phyloP scores from a whole-genome alignment of 2,113 vertebrate species.

The Muscicapa adusta region DNA sequence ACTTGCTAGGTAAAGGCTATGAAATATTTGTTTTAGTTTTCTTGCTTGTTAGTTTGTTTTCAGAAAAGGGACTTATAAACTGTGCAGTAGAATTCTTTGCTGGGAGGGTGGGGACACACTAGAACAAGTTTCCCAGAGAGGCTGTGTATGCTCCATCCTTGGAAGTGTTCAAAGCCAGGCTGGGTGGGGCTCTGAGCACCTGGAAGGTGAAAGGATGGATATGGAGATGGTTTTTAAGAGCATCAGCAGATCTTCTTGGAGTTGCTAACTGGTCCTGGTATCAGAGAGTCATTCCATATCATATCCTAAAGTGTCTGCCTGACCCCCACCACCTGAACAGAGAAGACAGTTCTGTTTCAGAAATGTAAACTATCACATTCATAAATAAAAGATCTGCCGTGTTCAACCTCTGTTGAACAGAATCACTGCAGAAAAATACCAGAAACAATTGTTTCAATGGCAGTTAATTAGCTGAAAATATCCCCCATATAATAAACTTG shows the following conservation, averaged over 20 bases:
- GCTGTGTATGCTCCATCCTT: neutral
- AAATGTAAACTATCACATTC: neutral
- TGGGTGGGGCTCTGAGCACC: neutral
- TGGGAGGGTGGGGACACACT: neutral
- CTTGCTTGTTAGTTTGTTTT: neutral
- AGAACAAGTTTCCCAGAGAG: neutral
- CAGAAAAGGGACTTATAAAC: neutral
- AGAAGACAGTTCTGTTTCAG: neutral
- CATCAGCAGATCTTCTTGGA: neutral
- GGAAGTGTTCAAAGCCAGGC: neutral
- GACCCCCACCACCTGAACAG: neutral
- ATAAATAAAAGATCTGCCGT: neutral
- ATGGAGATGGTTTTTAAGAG: neutral
- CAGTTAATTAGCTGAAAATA: neutral
- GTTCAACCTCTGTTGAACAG: neutral
- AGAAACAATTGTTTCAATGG: neutral
- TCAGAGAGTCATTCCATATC: neutral
- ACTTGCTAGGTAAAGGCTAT: neutral
- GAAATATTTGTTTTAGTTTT: neutral
- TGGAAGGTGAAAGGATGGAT: neutral
- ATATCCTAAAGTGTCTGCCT: neutral
- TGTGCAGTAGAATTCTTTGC: neutral
- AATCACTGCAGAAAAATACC: neutral
- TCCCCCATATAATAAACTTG: neutral
- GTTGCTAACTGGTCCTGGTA: neutral